Conservation (phyloP, 2,888 invertebrate genomes). For the Dicranocentrus wangi region DNA sequence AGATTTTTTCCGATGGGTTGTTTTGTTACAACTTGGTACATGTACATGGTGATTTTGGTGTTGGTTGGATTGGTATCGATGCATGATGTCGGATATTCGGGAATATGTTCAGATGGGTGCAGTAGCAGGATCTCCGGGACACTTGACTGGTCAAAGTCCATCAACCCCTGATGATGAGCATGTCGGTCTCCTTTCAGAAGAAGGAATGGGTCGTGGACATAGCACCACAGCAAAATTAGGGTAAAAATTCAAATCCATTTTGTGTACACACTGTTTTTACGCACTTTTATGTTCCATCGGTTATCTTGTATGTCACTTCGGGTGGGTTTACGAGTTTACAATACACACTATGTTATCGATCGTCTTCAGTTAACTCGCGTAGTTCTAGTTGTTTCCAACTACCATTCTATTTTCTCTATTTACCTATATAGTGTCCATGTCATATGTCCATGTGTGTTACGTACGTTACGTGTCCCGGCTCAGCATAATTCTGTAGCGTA, state of each 20-base stretch:
- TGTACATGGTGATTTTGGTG: constrained; percentile 5
- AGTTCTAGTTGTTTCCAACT: too few relatives aligned
- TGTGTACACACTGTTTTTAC: background rate
- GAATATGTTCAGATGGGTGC: constrained; percentile 63
- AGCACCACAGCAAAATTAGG: constrained; percentile 65
- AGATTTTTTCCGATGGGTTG: too few relatives aligned
- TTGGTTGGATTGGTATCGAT: constrained; percentile 31
- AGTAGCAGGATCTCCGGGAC: constrained; percentile 63
- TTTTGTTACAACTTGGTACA: too few relatives aligned
- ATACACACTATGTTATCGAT: too few relatives aligned
- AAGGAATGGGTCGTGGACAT: constrained; percentile 85
- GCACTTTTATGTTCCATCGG: background rate
- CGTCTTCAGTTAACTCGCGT: too few relatives aligned
- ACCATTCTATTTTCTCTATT: too few relatives aligned
- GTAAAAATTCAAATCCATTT: constrained; percentile 51
- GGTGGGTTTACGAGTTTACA: too few relatives aligned
- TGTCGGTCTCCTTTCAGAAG: constrained; percentile 96
- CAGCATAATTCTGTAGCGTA: too few relatives aligned
- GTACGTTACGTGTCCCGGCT: too few relatives aligned
- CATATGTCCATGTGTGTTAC: too few relatives aligned
- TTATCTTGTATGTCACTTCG: too few relatives aligned
- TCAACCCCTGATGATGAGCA: constrained; percentile 74
- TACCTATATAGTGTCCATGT: too few relatives aligned
- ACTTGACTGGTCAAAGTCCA: constrained; percentile 34
- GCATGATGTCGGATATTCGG: constrained; percentile 41